Conservation (phyloP, 2,888 invertebrate genomes). For the Spodoptera exigua region DNA sequence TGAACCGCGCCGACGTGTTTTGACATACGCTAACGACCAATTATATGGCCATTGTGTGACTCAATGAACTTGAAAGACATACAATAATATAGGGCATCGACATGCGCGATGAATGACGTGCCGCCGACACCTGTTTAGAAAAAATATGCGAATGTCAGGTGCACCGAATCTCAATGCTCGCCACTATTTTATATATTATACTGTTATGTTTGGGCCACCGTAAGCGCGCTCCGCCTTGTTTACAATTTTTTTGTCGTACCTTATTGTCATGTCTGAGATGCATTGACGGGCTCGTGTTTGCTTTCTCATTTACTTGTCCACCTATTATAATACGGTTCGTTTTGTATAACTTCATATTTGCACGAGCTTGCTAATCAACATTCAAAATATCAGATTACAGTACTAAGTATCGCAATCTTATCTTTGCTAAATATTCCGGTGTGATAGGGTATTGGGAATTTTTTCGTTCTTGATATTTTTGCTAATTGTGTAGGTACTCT, state of each 20-base stretch:
- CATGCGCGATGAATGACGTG: conserved; percentile 73
- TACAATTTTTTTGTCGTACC: conserved; percentile 59
- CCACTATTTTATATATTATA: conserved; percentile 69
- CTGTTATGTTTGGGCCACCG: conserved; percentile 52
- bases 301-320: conserved; percentile 21
- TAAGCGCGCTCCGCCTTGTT: conserved; percentile 52
- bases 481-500: conserved; percentile 24
- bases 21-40: conserved; percentile 86
- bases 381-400: conserved; percentile 43
- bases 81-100: conserved; percentile 88
- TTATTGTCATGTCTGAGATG: conserved; percentile 48
- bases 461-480: conserved; percentile 28
- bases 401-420: conserved; percentile 44
- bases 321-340: conserved; percentile 9
- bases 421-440: conserved; percentile 36
- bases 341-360: conserved; percentile 17
- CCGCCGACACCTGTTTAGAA: conserved; percentile 81
- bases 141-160: conserved; percentile 81
- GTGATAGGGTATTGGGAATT: conserved; percentile 31
- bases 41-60: conserved; percentile 85
- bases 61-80: conserved; percentile 86
- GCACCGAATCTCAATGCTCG: conserved; percentile 74
- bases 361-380: conserved; percentile 24
- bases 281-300: conserved; percentile 30
- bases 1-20: conserved; percentile 81